Evolutionary conservation across 2,113 vertebrate genomes (phyloP).

Genomic region (Macrotus californicus): DNA sequence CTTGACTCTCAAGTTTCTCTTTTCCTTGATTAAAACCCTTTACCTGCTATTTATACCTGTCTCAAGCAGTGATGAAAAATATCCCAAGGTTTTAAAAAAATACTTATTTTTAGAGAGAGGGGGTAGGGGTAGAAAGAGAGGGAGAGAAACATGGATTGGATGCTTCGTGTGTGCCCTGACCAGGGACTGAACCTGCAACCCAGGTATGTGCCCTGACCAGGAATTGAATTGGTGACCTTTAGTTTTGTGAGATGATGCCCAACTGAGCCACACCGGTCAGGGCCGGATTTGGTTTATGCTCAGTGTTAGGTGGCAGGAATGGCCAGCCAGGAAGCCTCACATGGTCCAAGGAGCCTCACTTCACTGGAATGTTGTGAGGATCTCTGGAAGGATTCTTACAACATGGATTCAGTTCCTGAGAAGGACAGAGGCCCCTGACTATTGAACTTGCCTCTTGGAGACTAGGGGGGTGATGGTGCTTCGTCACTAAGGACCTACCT

Average conservation of each 20-base stretch:
- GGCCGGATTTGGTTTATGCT: background rate
- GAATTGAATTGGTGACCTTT: too few species aligned
- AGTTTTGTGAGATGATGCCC: too few species aligned
- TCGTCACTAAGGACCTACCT: fast-evolving
- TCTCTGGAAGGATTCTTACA: too few species aligned
- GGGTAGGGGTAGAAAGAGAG: too few species aligned
- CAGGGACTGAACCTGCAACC: too few species aligned
- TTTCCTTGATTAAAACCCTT: background rate
- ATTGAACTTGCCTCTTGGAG: background rate
- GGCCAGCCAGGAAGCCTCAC: background rate
- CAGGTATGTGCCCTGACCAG: too few species aligned
- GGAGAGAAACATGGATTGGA: too few species aligned
- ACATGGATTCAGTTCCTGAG: background rate
- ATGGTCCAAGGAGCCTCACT: background rate
- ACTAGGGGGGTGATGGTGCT: fast-evolving
- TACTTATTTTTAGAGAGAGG: too few species aligned
- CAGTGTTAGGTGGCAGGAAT: background rate
- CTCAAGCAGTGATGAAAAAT: background rate
- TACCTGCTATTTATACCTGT: background rate
- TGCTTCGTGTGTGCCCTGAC: too few species aligned
- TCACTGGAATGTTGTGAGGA: background rate
- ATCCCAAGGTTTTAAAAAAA: background rate
- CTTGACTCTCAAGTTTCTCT: background rate
- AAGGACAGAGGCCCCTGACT: background rate
- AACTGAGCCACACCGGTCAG: too few species aligned